A percentile compares a stretch with the other conserved stretches of the same genome.
phyloP scores from a whole-genome alignment of 2,113 vertebrate species.

The Vicugna pacos region DNA sequence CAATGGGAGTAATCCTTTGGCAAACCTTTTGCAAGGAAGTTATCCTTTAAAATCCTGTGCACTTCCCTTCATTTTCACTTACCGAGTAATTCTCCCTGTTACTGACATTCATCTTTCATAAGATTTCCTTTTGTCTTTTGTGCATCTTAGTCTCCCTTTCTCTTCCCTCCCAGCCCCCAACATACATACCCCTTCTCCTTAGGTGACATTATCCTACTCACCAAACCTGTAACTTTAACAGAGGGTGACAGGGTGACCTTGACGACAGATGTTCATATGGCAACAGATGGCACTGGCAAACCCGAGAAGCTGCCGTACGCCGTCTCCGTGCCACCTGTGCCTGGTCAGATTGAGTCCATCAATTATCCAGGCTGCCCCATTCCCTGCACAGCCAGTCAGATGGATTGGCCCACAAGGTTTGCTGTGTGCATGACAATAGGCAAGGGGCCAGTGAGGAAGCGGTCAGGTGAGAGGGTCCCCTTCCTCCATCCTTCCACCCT shows the following conservation, averaged over 20 bases:
- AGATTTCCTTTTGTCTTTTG: constrained; percentile 13
- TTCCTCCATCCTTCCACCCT: neutral
- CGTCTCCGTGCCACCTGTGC: constrained; percentile 91
- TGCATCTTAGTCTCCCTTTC: neutral
- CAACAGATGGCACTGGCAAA: constrained; percentile 92
- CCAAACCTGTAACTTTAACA: constrained; percentile 92
- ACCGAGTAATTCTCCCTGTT: neutral
- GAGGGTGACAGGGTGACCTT: constrained; percentile 96
- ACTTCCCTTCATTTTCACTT: constrained; percentile 43
- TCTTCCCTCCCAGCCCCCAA: constrained; percentile 10
- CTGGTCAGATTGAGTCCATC: constrained; percentile 94
- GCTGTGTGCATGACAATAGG: constrained; percentile 92
- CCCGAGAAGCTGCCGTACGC: constrained; percentile 94
- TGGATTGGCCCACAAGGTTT: constrained; percentile 92
- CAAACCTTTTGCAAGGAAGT: constrained; percentile 54
- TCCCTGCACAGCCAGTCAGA: constrained; percentile 93
- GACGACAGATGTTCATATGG: constrained; percentile 95
- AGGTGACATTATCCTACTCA: constrained; percentile 93
- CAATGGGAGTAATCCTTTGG: constrained; percentile 62
- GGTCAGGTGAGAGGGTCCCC: constrained; percentile 90
- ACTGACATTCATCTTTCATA: neutral
- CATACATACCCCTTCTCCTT: constrained; percentile 70
- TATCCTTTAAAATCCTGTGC: constrained; percentile 38
- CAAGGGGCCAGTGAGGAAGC: constrained; percentile 85
- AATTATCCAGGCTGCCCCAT: constrained; percentile 91